Evolutionary conservation across 2,888 invertebrate species (phyloP), one percentile per base, ranked within the genome.

Genomic region (Aricia artaxerxes): DNA sequence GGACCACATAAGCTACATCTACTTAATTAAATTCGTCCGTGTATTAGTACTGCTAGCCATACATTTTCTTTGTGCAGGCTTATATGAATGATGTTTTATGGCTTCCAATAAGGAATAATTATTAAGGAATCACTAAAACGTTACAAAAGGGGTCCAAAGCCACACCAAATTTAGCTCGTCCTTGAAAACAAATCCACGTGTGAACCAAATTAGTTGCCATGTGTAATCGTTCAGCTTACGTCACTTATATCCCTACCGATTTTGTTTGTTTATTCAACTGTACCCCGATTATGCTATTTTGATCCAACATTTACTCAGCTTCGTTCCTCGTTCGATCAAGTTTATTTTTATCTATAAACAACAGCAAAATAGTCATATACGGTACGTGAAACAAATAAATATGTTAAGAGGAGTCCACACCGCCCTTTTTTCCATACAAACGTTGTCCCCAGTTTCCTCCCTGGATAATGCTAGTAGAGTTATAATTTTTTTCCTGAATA

Each of bases 151-250:
- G 16, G 24, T 7, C 24, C 24, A 24, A 61, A 64, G 24, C 31
- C 4, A 24, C 61, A n/a, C 24, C 61, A 35, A 69, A 69, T 69
- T 13, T 5, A 69, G 13, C 35, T 1, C 16, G 13, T 38, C 69
- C 69, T 69, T 69, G 35, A 69, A 16, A 38, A 38, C 69, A 35
- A 38, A 13, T 69, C 69, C 69, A 69, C 69, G 35, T 69, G 69
- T 69, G 69, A 69, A 69, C 69, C 5, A 69, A 69, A 69, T 69
- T 38, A 16, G 35, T 69, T 69, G 35, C 35, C 69, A 69, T 38
- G 69, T 69, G 69, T 69, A 69, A 38, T 69, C 69, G 35, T 69
- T 38, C 5, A 69, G 69, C 69, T 69, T 69, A 69, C 69, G 69
- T 69, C 69, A 69, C 69, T 35, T 38, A 35, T 69, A 69, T 69